Evolutionary conservation across 2,797 vertebrate genomes (phyloP), one percentile per base, ranked within the genome.

Genomic region (Pelochelys cantorii): DNA sequence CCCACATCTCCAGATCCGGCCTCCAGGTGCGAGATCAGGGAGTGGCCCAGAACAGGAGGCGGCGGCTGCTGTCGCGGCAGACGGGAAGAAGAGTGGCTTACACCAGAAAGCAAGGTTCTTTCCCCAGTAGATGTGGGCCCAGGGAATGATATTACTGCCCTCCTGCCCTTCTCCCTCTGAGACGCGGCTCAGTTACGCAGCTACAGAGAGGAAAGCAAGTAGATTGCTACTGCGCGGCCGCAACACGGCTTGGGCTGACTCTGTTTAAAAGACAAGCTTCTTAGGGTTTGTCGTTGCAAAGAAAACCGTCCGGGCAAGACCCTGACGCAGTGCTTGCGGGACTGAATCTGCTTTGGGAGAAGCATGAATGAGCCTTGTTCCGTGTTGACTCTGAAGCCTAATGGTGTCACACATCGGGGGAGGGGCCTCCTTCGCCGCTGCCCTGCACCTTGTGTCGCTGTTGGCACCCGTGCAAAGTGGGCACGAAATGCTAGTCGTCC

Each of bases 401-500:
- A 27, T 14, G 13, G 13, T 15, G 23, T 27, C 37, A 48, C 14
- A 23, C 27, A 75, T 42, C 42, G 42, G 42, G 42, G 42, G 42
- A 42, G 42, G 7, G 42, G 13, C 25, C 74, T 8, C 7, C 25
- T 25, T 29, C 12, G 48, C 22, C 14, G 48, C 12, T 42, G 37
- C 7, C 71, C 22, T 48, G 22, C 25, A 25, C 20, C 23, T 75
- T 42, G 22, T 7, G 0, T 48, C 13, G 0, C 34, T 6, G 53
- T 25, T 74, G 12, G 13, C 84, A 1, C 1, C 0, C 31, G 62
- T 9, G 22, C 22, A 17, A 77, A 85, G 20, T 2, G 0, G 5
- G 53, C 20, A 27, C 31, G 81, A 85, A 85, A 54, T 8, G 1
- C 2, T 0, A 7, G 56, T 0, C 0, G 31, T 8, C 31, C 14